Evolutionary conservation across 2,797 vertebrate species (phyloP).

Genomic region (Hephaestus fuliginosus): DNA sequence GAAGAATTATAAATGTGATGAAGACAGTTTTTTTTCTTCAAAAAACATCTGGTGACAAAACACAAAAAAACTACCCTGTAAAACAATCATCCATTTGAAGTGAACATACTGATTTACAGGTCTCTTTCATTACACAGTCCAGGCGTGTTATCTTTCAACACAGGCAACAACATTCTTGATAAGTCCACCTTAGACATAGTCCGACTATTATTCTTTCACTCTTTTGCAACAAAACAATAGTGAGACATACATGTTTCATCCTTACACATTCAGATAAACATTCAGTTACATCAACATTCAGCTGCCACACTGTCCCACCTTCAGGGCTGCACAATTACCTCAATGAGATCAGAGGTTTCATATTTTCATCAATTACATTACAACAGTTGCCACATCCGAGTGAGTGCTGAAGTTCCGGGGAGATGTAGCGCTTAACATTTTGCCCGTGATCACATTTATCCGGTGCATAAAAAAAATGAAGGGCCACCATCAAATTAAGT

Average conservation of each 20-base stretch:
- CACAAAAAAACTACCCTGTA: conserved; percentile 13
- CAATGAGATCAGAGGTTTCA: background rate
- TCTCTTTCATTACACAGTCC: conserved; percentile 44
- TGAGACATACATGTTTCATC: conserved; percentile 43
- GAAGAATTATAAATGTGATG: conserved; percentile 12
- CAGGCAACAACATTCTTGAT: conserved; percentile 17
- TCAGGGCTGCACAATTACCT: conserved; percentile 37
- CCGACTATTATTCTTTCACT: conserved; percentile 16
- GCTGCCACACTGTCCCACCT: conserved; percentile 36
- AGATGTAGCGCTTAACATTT: background rate
- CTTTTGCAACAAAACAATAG: conserved; percentile 27
- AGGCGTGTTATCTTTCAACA: conserved; percentile 16
- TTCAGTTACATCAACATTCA: conserved; percentile 60
- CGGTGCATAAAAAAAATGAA: background rate
- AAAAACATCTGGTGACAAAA: conserved; percentile 33
- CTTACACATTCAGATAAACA: conserved; percentile 50
- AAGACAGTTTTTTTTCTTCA: background rate
- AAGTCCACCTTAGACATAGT: conserved; percentile 33
- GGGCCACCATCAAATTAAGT: conserved; percentile 10
- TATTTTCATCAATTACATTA: background rate
- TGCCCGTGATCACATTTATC: too few relatives aligned
- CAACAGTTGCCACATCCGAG: background rate
- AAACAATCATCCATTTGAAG: conserved; percentile 10
- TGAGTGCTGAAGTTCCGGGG: background rate
- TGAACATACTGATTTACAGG: conserved; percentile 25